Percentiles rank a stretch among this genome's conserved stretches.
Evolutionary conservation across 2,113 vertebrate species (phyloP).

Genomic region (Myodes glareolus): DNA sequence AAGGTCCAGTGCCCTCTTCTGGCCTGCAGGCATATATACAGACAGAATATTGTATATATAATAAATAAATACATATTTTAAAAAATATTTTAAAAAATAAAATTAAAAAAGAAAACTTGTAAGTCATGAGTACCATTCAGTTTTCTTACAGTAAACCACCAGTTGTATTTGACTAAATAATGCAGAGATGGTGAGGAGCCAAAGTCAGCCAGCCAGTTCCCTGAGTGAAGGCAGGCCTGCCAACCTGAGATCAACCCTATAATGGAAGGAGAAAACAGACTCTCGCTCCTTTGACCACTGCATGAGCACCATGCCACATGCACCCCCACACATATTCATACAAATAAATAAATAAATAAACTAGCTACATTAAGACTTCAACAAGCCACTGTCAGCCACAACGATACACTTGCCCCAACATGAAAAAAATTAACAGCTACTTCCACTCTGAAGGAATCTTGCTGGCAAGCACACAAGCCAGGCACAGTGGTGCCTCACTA

Average conservation of each 20-base stretch:
- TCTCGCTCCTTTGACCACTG: background rate
- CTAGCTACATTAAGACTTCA: conserved; percentile 23
- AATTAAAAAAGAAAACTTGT: no score
- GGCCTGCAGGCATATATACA: no score
- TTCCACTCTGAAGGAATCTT: background rate
- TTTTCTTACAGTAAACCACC: conserved; percentile 5
- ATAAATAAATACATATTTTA: no score
- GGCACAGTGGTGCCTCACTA: background rate
- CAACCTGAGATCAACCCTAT: background rate
- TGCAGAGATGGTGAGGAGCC: background rate
- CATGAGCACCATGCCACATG: no score
- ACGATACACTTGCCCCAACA: background rate
- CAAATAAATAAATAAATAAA: background rate
- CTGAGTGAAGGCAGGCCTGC: no score
- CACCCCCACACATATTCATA: no score
- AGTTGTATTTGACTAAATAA: background rate
- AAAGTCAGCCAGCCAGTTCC: background rate
- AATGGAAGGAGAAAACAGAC: background rate
- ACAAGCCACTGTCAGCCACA: background rate
- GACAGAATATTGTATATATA: no score
- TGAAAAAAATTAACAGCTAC: conserved; percentile 22
- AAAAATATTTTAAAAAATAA: no score
- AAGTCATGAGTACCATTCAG: background rate
- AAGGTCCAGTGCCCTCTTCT: no score
- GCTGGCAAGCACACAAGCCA: background rate